Evolutionary conservation across 2,888 invertebrate genomes (phyloP), one percentile per base, ranked within the genome.

Genomic region (Nysson spinosus): DNA sequence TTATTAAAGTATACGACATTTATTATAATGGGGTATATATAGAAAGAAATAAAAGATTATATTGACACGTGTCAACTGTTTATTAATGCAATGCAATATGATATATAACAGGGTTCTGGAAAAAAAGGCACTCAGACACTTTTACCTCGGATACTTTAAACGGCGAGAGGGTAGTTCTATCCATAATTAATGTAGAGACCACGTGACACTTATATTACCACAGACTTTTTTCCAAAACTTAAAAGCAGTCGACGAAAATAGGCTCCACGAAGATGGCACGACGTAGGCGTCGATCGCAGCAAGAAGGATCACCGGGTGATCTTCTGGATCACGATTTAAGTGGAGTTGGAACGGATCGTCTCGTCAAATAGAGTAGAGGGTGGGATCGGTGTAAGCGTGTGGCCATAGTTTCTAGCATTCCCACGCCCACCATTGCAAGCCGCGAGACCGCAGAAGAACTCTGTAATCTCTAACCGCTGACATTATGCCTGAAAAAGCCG

Each of bases 371-470:
- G 50, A 58, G 40, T 32, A 11, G 40, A 30, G 35, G 55, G 46
- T 70, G 67, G 57, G 43, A 42, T 34, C 46, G 22, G 42, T 42
- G 22, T 50, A 32, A 72, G 61, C 69, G 69, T 66, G 76, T 63
- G 34, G 56, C 57, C 57, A 50, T 64, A 35, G 75, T 78, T 77
- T 80, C 72, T 72, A 72, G 61, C 58, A 79, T 79, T 79, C 79
- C 74, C 79, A 80, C 80, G 80, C 77, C 79, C 69, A 77, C 80
- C 66, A 39, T 55, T 32, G 52, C 6, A 30, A 47, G 49, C 57
- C 51, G 16, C 56, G 51, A 62, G 58, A 68, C 74, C 69, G 72
- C 76, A 78, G 70, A 68, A 34, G 19, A 67, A 46, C 56, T 16
- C 46, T 52, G 40, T 54, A 39, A 46, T 22, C 32, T 61, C 74